Conservation (phyloP, 2,797 vertebrate species). For the Acropternis orthonyx region DNA sequence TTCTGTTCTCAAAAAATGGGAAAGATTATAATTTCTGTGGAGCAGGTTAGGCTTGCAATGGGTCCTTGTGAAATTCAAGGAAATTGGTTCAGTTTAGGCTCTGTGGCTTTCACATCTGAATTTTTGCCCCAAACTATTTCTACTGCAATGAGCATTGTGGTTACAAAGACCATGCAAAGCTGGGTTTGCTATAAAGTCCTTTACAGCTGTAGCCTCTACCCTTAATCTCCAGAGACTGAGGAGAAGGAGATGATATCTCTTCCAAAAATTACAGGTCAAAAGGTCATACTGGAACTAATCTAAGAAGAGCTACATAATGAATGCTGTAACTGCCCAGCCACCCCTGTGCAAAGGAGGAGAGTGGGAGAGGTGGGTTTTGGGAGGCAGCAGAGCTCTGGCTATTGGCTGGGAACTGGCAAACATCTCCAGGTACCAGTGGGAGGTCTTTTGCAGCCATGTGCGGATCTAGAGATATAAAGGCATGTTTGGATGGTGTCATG, state of each 20-base stretch:
- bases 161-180: not conserved
- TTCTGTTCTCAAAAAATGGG: not conserved
- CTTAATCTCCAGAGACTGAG: not conserved
- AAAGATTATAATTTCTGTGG: not conserved
- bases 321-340: not conserved
- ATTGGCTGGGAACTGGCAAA: not conserved
- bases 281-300: not conserved
- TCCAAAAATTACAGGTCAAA: not conserved
- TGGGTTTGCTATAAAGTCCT: not conserved
- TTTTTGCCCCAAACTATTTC: not conserved
- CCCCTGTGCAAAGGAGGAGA: not conserved
- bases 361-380: not conserved
- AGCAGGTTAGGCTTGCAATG: not conserved
- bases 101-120: not conserved
- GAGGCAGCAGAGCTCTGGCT: not conserved
- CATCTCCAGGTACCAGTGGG: not conserved
- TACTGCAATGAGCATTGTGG: rapidly evolving
- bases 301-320: not conserved
- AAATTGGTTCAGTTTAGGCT: not conserved
- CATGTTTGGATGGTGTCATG: not conserved
- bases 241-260: not conserved
- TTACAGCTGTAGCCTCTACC: not conserved
- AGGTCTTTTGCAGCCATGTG: not conserved
- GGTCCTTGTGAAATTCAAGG: not conserved
- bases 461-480: not conserved